phyloP scores from a whole-genome alignment of 2,797 vertebrate species.

The Clamator glandarius region DNA sequence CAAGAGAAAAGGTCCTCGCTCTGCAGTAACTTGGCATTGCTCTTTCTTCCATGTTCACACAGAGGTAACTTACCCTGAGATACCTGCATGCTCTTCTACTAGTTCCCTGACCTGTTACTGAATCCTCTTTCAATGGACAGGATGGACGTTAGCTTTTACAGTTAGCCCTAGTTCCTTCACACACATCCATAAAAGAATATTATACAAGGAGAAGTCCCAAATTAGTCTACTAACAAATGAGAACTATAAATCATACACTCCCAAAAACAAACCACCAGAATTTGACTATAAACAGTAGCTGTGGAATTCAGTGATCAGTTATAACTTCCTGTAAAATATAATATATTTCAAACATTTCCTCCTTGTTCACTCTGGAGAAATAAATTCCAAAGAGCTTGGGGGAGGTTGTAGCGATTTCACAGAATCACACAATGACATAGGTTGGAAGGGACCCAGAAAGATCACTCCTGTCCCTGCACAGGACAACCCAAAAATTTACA shows the following conservation, averaged over 20 bases:
- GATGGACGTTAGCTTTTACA: background rate
- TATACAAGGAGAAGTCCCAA: accelerated
- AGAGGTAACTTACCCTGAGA: background rate
- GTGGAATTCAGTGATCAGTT: background rate
- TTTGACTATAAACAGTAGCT: background rate
- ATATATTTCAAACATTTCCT: background rate
- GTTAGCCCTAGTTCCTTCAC: background rate
- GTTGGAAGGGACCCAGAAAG: too few species aligned
- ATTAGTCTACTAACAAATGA: background rate
- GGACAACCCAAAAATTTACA: too few species aligned
- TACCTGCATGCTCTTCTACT: background rate
- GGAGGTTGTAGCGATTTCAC: too few species aligned
- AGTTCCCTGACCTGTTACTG: background rate
- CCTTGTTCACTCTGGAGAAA: background rate
- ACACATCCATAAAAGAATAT: background rate
- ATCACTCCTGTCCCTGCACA: too few species aligned
- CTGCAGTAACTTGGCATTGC: accelerated
- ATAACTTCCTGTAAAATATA: background rate
- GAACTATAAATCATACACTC: background rate
- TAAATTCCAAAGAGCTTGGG: background rate
- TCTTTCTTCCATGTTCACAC: background rate
- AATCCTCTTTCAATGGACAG: background rate
- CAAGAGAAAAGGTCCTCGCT: background rate
- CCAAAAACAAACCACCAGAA: background rate
- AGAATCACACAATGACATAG: too few species aligned